Evolutionary conservation across 1,140 invertebrate genomes (phyloP).

Genomic region (Steinernema feltiae): DNA sequence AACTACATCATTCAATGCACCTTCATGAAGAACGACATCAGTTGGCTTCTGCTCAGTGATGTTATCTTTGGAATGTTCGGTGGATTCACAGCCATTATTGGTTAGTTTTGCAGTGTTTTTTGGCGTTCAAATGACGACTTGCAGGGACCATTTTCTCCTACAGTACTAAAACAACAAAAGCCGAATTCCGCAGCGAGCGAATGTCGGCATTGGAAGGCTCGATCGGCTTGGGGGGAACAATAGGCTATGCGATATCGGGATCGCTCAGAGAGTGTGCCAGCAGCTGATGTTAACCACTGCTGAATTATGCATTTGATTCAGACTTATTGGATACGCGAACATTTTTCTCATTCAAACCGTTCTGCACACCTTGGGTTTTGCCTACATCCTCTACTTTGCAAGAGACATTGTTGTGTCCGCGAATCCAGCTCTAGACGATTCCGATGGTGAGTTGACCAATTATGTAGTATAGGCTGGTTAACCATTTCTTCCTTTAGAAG

Average conservation of each 20-base stretch:
- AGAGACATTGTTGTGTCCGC: neutral
- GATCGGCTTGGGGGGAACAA: conserved; percentile 33
- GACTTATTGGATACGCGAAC: conserved; percentile 29
- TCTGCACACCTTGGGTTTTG: conserved; percentile 23
- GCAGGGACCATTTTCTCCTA: conserved; percentile 30
- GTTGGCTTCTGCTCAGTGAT: conserved; percentile 14
- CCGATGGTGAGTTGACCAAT: neutral
- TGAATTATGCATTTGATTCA: conserved; percentile 1
- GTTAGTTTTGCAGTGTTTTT: neutral
- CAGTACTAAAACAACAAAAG: conserved; percentile 27
- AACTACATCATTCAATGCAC: conserved; percentile 11
- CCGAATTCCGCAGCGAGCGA: conserved; percentile 23
- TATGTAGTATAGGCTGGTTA: neutral
- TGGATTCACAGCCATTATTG: conserved; percentile 16
- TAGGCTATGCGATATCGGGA: conserved; percentile 33
- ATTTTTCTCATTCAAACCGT: conserved; percentile 22
- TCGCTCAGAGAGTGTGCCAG: conserved; percentile 27
- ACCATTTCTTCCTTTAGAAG: neutral
- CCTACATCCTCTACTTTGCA: conserved; percentile 22
- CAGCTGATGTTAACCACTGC: neutral
- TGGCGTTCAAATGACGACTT: neutral
- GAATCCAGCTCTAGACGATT: neutral
- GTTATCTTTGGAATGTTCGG: neutral
- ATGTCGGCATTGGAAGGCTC: conserved; percentile 34
- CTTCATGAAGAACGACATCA: conserved; percentile 7